A percentile compares a stretch with the other conserved stretches of the same genome.
phyloP scores from a whole-genome alignment of 2,113 vertebrate genomes.

The Salvelinus alpinus region DNA sequence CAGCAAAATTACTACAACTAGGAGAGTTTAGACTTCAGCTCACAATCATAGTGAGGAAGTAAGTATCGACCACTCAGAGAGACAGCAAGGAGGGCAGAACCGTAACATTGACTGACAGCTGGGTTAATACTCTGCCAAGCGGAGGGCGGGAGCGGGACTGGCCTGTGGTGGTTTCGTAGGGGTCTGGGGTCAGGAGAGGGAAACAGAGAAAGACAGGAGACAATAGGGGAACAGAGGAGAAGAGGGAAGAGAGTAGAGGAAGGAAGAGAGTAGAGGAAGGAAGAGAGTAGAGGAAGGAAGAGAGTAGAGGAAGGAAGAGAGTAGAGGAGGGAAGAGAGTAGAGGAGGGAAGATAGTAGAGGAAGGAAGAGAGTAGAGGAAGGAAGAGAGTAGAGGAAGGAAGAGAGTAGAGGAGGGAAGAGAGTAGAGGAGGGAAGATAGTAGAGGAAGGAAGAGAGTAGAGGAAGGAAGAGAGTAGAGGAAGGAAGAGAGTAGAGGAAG shows the following conservation, averaged over 20 bases:
- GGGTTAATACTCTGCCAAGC: conserved; percentile 36
- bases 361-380: no score
- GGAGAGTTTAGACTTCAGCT: neutral
- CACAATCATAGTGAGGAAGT: neutral
- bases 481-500: neutral
- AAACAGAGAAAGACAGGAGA: neutral
- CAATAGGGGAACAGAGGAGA: conserved; percentile 7
- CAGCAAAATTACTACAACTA: conserved; percentile 17
- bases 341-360: no score
- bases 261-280: no score
- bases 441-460: no score
- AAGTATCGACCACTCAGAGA: conserved; percentile 8
- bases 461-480: no score
- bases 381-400: no score
- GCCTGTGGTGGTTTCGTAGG: conserved; percentile 27
- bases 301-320: no score
- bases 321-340: no score
- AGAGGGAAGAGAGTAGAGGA: no score
- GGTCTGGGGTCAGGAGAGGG: conserved; percentile 33
- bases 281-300: no score
- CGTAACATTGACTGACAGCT: conserved; percentile 42
- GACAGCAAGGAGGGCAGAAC: conserved; percentile 7
- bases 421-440: no score
- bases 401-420: no score
- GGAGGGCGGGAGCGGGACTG: conserved; percentile 22